Evolutionary conservation across 2,113 vertebrate genomes (phyloP).

Genomic region (western clawed frog (Xenopus tropicalis)): DNA sequence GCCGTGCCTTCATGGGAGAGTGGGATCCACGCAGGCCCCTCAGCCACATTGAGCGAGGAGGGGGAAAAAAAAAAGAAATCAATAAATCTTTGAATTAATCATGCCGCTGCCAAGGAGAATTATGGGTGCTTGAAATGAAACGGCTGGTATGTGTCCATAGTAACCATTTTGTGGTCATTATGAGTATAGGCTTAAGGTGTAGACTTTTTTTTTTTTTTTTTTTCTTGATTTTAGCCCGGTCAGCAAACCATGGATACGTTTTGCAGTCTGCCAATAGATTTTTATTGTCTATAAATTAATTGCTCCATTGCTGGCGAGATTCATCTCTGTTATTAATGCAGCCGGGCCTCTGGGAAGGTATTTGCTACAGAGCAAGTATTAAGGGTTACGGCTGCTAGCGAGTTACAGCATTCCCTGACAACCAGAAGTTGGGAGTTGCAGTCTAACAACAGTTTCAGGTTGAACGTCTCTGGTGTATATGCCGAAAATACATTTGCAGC

Average conservation of each 20-base stretch:
- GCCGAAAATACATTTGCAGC: too few relatives aligned
- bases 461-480: too few relatives aligned
- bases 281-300: background rate
- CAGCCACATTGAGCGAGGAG: conserved; percentile 56
- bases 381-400: too few relatives aligned
- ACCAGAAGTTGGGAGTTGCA: too few relatives aligned
- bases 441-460: too few relatives aligned
- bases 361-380: too few relatives aligned
- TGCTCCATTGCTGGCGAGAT: background rate
- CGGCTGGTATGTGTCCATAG: conserved; percentile 53
- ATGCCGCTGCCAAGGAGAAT: conserved; percentile 74
- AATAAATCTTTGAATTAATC: conserved; percentile 90
- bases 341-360: too few relatives aligned
- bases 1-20: conserved; percentile 31
- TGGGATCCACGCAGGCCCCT: conserved; percentile 55
- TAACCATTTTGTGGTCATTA: conserved; percentile 34
- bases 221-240: background rate
- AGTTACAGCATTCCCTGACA: too few relatives aligned
- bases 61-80: conserved; percentile 60
- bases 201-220: background rate
- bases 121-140: conserved; percentile 71
- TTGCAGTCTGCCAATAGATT: background rate
- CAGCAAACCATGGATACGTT: too few relatives aligned
- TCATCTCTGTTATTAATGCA: too few relatives aligned
- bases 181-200: background rate